Base-by-base conservation (phyloP, 2,888 invertebrate species). In the Ophioninae sp. region DNA sequence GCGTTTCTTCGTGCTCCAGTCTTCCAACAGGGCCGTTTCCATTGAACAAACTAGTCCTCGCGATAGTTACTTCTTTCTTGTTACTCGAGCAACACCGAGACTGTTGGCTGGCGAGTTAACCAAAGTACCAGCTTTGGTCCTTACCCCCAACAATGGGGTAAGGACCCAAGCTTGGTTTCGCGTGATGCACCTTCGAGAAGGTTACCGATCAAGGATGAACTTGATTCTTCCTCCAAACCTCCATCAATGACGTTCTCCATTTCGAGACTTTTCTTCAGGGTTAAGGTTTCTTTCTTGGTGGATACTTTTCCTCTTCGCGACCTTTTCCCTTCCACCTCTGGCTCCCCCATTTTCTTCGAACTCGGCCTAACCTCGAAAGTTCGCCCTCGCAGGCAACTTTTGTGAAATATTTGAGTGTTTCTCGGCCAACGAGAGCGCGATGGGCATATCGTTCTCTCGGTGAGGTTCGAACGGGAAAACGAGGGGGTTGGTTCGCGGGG, bases 31-130 rank as follows among this genome's bases (percentile, higher is more conserved):
- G 81, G 86, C 88, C 89, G 90, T 51, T 91, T 89, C 92, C 91
- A 92, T 91, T 91, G 91, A 91, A 92, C 91, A 90, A 91, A 92
- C 91, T 92, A 92, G 90, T 90, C 90, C 89, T 51, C 88, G 89
- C 90, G 91, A 90, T 91, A 91, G 92, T 92, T 91, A 92, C 91
- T 92, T 92, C 91, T 92, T 92, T 92, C 91, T 92, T 91, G 90
- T 91, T 91, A 90, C 89, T 85, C 37, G 78, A 73, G 80, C 69
- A 77, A 80, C 77, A 89, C 89, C 89, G 89, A 91, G 89, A 91
- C 90, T 91, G 91, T 91, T 89, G 88, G 89, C 88, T 90, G 90
- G 76, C 73, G 84, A 84, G 79, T 76, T 79, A 81, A 79, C 79
- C 79, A 79, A 82, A 81, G 83, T 79, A 68, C 72, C 41, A n/a